Evolutionary conservation across 2,113 vertebrate species (phyloP), one percentile per base, ranked within the genome.

Genomic region (Odocoileus virginianus): DNA sequence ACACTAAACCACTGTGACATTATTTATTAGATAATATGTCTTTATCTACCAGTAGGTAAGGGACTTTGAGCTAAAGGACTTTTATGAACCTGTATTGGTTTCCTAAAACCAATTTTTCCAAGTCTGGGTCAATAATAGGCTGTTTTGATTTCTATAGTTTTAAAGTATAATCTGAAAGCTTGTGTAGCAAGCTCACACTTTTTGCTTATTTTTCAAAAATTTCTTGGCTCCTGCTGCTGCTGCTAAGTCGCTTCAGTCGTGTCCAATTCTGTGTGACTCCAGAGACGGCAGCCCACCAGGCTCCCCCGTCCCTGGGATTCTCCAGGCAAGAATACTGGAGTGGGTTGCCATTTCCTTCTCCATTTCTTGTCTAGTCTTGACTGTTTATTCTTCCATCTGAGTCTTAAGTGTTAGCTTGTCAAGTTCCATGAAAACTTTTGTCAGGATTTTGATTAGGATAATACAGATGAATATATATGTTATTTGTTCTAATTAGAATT

Each of bases 401-500:
- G 27, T 89, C 74, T 76, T 55, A 52, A 40, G 47, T 55, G 52
- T 74, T 27, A 40, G 47, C n/a, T 21, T 89, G 50, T 21, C 64
- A 55, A 43, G 4, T 8, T 74, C 45, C 27, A 79, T 19, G 45
- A 79, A 45, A 45, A 78, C 30, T 40, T 52, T 40, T 74, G 47
- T 55, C 52, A 54, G 64, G n/a, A 76, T 55, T 89, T 74, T 54
- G 33, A 36, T 71, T 88, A n/a, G 33, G 7, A 71, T 71, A 71
- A n/a, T 8, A 52, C 40, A 92, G 50, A 55, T 74, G 86, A 96
- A 87, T 58, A 23, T 21, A 67, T 83, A 6, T 82, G 55, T 61
- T 89, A 94, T 92, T 87, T 97, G 19, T 57, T 58, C 19, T 84
- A 90, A 54, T 61, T 50, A 89, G 25, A 67, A 28, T 94, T 94